Conservation (phyloP, 2,797 vertebrate genomes). For the Argentina silus region DNA sequence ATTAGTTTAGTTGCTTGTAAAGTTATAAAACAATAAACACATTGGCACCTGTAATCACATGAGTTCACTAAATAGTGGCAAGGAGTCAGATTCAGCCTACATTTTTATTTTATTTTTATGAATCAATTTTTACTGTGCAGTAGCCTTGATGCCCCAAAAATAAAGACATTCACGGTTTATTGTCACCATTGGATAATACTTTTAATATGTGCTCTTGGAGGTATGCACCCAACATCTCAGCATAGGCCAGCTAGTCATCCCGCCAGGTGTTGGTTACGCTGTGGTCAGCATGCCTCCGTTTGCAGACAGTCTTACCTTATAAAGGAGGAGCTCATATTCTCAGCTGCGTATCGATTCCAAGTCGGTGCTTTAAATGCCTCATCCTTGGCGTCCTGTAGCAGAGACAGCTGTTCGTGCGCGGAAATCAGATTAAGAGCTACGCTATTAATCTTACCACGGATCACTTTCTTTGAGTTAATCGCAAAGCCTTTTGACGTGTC, state of each 20-base stretch:
- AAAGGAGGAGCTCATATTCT: slow-evolving; percentile 81
- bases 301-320: slow-evolving; percentile 74
- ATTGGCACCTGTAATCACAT: too few relatives aligned
- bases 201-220: not conserved
- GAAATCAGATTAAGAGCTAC: slow-evolving; percentile 66
- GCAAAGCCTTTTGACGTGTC: slow-evolving; percentile 39
- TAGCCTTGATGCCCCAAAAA: not conserved
- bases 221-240: slow-evolving; percentile 17
- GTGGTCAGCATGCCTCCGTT: slow-evolving; percentile 76
- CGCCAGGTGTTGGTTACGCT: slow-evolving; percentile 59
- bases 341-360: slow-evolving; percentile 81
- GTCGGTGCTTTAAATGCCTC: slow-evolving; percentile 69
- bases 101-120: too few relatives aligned
- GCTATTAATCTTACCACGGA: slow-evolving; percentile 52
- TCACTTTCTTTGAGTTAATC: slow-evolving; percentile 41
- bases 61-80: too few relatives aligned
- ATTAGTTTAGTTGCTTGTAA: too few relatives aligned
- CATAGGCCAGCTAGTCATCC: slow-evolving; percentile 18
- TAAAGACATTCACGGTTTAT: not conserved
- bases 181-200: too few relatives aligned
- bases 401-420: slow-evolving; percentile 64
- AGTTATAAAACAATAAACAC: too few relatives aligned
- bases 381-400: slow-evolving; percentile 21
- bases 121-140: too few relatives aligned
- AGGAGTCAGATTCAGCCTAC: too few relatives aligned